A percentile compares a stretch with the other conserved stretches of the same genome.
Conservation (phyloP, 2,113 vertebrate genomes). For the Gulo gulo region DNA sequence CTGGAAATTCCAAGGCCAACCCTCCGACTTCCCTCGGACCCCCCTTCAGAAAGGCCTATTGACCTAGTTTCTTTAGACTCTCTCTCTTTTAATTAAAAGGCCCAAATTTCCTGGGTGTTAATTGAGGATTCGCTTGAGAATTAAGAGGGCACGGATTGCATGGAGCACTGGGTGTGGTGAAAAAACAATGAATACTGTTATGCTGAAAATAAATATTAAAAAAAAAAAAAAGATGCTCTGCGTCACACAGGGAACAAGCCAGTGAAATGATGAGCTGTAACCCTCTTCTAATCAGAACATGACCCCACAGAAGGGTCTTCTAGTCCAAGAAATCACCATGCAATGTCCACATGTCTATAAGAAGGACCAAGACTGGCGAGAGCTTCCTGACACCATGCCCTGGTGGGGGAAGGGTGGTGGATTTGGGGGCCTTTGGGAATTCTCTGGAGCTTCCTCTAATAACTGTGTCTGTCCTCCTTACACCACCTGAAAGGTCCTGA, state of each 20-base stretch:
- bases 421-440: neutral
- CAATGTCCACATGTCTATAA: rapidly evolving
- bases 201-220: no score
- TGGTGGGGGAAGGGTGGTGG: no score
- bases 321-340: neutral
- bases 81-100: constrained; percentile 49
- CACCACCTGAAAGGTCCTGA: neutral
- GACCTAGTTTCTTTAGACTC: constrained; percentile 28
- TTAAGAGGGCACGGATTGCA: no score
- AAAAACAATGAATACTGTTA: no score
- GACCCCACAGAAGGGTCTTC: neutral
- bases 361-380: neutral
- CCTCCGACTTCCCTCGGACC: neutral
- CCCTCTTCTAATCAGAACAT: neutral
- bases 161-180: no score
- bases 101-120: neutral
- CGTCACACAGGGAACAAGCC: neutral
- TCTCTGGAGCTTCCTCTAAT: neutral
- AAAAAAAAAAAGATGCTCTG: no score
- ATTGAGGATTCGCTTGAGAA: neutral
- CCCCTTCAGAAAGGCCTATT: constrained; percentile 27
- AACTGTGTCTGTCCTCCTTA: neutral
- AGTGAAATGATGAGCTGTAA: neutral
- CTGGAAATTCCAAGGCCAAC: neutral
- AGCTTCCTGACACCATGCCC: neutral